These are phyloP conservation scores for Nilaparvata lugens DNA, from an alignment of 1,140 invertebrate genomes.

Conservation along the genomic window DNA sequence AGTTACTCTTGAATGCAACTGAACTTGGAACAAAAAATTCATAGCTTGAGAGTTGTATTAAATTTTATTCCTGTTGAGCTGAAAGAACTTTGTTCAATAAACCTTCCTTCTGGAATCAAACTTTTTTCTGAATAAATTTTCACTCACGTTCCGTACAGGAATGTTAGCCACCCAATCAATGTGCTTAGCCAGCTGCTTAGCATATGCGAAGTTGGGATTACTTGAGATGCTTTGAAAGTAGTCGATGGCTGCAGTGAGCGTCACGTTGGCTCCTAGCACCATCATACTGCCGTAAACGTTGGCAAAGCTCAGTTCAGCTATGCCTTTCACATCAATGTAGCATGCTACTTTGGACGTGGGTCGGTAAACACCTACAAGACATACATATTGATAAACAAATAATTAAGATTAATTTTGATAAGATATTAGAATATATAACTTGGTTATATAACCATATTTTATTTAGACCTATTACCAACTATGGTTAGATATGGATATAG, in stretches of 20 bases:
- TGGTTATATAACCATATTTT: too few relatives aligned
- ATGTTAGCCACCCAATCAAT: constrained; percentile 61
- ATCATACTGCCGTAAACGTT: constrained; percentile 42
- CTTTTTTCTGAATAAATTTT: not conserved
- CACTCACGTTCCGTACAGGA: constrained; percentile 58
- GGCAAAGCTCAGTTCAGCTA: constrained; percentile 49
- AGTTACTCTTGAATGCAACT: too few relatives aligned
- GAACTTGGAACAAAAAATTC: too few relatives aligned
- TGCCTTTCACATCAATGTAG: constrained; percentile 61
- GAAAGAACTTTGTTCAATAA: not conserved
- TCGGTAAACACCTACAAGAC: constrained; percentile 2
- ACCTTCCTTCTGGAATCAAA: not conserved
- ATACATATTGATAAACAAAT: not conserved
- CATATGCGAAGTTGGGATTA: constrained; percentile 35
- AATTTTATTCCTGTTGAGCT: not conserved
- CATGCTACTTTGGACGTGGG: not conserved
- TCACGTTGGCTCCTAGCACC: constrained; percentile 47
- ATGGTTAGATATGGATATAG: too few relatives aligned
- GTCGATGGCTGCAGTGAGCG: constrained; percentile 52
- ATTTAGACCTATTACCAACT: too few relatives aligned
- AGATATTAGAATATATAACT: too few relatives aligned
- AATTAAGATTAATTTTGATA: not conserved
- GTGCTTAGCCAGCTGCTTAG: constrained; percentile 45
- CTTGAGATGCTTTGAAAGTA: constrained; percentile 44
- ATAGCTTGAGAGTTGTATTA: too few relatives aligned